phyloP scores from a whole-genome alignment of 2,888 invertebrate species.

The Tromatobia lineatoria region DNA sequence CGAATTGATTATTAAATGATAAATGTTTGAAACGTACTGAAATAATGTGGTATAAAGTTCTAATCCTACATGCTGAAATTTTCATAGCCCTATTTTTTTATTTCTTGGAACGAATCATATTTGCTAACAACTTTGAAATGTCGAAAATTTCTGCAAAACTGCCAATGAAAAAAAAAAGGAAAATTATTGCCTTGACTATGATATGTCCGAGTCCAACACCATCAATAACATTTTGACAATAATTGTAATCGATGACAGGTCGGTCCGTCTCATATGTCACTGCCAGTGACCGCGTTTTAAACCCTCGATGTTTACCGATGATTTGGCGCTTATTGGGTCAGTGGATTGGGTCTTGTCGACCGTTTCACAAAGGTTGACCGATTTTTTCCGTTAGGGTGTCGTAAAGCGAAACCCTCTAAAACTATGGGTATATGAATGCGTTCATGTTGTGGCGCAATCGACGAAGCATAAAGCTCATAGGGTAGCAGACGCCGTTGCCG shows the following conservation, averaged over 20 bases:
- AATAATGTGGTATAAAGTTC: no score
- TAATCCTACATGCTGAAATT: no score
- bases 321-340: slow-evolving; percentile 37
- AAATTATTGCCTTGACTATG: not conserved
- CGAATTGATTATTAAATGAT: no score
- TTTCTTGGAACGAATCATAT: no score
- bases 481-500: slow-evolving; percentile 1
- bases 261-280: not conserved
- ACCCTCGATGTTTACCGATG: not conserved
- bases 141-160: not conserved
- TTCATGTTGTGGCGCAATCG: slow-evolving; percentile 7
- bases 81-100: no score
- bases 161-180: not conserved
- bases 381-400: slow-evolving; percentile 47
- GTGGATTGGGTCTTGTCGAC: not conserved
- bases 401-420: slow-evolving; percentile 46
- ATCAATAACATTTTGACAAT: not conserved
- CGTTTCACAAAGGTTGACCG: slow-evolving; percentile 23
- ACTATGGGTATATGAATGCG: slow-evolving; percentile 21
- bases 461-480: slow-evolving; percentile 39
- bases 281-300: not conserved
- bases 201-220: not conserved
- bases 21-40: no score
- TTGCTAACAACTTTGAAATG: no score
- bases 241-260: not conserved